Conservation (phyloP, 2,113 vertebrate species). For the Holacanthus passer region DNA sequence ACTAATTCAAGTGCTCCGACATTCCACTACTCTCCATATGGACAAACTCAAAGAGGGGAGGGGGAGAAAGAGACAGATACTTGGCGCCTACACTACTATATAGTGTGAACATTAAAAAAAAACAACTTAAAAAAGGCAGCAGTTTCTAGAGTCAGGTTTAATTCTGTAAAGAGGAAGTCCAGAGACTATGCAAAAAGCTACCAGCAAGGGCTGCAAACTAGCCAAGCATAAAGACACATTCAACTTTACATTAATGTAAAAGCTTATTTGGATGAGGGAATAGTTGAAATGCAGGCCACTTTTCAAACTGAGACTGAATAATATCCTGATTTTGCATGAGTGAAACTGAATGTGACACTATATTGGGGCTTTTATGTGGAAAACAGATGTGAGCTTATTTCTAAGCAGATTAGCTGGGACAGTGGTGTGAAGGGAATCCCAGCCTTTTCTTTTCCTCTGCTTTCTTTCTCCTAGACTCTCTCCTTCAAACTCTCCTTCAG, state of each 20-base stretch:
- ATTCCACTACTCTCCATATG: slow-evolving; percentile 45
- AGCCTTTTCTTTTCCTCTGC: slow-evolving; percentile 30
- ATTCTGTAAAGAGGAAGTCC: neutral
- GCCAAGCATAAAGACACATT: slow-evolving; percentile 37
- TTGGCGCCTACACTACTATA: slow-evolving; percentile 4
- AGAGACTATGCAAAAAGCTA: slow-evolving; percentile 6
- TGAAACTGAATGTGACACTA: slow-evolving; percentile 55
- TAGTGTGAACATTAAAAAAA: slow-evolving; percentile 4
- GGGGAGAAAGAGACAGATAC: slow-evolving; percentile 21
- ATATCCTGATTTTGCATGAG: slow-evolving; percentile 46
- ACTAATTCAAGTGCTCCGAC: slow-evolving; percentile 52
- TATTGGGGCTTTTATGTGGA: slow-evolving; percentile 64
- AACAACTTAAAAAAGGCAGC: neutral
- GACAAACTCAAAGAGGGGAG: slow-evolving; percentile 37
- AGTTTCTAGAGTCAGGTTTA: neutral
- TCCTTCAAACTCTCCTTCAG: slow-evolving; percentile 44
- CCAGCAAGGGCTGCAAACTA: slow-evolving; percentile 29
- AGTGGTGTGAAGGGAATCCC: slow-evolving; percentile 73
- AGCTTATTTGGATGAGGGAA: slow-evolving; percentile 43
- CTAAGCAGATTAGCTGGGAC: slow-evolving; percentile 78
- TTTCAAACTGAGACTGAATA: slow-evolving; percentile 54
- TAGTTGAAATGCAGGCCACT: slow-evolving; percentile 42
- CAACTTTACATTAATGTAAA: slow-evolving; percentile 41
- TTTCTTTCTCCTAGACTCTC: slow-evolving; percentile 40
- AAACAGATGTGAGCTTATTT: slow-evolving; percentile 74